phyloP scores from a whole-genome alignment of 2,888 invertebrate genomes.

The Tiphia femorata region DNA sequence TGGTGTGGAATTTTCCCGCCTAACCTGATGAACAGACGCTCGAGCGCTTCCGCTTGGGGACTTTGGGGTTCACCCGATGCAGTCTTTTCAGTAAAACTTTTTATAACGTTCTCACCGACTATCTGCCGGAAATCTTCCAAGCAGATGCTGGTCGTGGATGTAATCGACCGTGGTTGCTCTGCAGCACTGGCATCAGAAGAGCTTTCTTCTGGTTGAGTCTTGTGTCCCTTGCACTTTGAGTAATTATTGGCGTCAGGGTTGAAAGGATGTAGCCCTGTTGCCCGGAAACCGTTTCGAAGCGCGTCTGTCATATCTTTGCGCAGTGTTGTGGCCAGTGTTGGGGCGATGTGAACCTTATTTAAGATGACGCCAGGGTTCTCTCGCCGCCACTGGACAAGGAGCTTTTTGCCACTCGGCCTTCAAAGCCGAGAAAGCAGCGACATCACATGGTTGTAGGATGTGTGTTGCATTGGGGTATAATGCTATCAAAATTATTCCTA shows the following conservation, averaged over 20 bases:
- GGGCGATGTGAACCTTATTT: not conserved
- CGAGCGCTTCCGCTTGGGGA: no score
- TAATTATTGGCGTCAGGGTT: conserved; percentile 15
- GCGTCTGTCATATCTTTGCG: not conserved
- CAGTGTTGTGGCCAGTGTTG: not conserved
- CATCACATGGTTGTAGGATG: conserved; percentile 59
- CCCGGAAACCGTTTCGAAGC: conserved; percentile 15
- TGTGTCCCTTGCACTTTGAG: not conserved
- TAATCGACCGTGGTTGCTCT: no score
- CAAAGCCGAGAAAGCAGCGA: conserved; percentile 46
- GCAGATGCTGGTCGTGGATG: no score
- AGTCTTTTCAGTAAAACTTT: no score
- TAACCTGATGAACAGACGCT: no score
- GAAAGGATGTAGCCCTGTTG: conserved; percentile 21
- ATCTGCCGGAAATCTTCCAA: no score
- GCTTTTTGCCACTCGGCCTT: conserved; percentile 7
- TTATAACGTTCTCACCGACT: no score
- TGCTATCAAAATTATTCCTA: conserved; percentile 52
- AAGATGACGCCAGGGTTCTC: not conserved
- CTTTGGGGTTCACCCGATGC: no score
- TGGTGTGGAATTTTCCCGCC: no score
- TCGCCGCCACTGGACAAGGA: conserved; percentile 5
- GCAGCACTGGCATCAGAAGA: no score
- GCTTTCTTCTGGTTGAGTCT: not conserved
- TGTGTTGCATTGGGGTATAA: conserved; percentile 58